A percentile compares a stretch with the other conserved stretches of the same genome.
These are phyloP conservation scores for Thymallus thymallus DNA, from an alignment of 2,113 vertebrate species.

Conservation along the genomic window DNA sequence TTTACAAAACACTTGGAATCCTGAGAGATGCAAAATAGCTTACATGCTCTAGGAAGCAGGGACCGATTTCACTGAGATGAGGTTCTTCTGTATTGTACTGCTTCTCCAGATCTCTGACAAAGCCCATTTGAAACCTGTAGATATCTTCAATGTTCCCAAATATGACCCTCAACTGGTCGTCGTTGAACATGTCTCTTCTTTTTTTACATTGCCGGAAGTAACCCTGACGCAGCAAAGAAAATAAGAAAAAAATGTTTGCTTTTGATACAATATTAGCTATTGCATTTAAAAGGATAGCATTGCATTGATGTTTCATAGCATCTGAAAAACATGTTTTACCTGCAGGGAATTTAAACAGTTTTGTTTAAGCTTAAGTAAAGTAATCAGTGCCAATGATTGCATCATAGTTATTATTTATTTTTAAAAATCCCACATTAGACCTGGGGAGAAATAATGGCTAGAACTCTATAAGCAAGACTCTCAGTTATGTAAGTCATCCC, in stretches of 20 bases:
- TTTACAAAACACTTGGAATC: neutral
- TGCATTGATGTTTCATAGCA: too few species aligned
- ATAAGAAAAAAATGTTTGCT: too few species aligned
- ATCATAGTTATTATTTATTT: conserved; percentile 1
- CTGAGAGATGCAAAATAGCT: conserved; percentile 17
- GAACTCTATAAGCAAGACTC: neutral
- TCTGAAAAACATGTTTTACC: too few species aligned
- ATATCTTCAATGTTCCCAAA: conserved; percentile 91
- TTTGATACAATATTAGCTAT: too few species aligned
- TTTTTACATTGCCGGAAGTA: conserved; percentile 88
- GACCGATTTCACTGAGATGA: conserved; percentile 87
- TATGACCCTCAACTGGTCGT: conserved; percentile 85
- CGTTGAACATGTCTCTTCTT: conserved; percentile 88
- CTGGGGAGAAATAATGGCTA: neutral
- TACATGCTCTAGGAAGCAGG: conserved; percentile 87
- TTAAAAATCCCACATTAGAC: neutral
- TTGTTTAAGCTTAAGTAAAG: too few species aligned
- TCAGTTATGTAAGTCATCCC: neutral
- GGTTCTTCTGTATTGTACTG: conserved; percentile 90
- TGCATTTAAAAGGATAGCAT: too few species aligned
- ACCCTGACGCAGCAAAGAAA: conserved; percentile 66
- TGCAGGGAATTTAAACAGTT: too few species aligned
- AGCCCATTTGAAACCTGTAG: conserved; percentile 88
- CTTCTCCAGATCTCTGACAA: conserved; percentile 86
- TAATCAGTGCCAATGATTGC: neutral